A percentile compares a stretch with the other conserved stretches of the same genome.
Conservation (phyloP, 2,888 invertebrate genomes). For the Eudasyphora cyanicolor region DNA sequence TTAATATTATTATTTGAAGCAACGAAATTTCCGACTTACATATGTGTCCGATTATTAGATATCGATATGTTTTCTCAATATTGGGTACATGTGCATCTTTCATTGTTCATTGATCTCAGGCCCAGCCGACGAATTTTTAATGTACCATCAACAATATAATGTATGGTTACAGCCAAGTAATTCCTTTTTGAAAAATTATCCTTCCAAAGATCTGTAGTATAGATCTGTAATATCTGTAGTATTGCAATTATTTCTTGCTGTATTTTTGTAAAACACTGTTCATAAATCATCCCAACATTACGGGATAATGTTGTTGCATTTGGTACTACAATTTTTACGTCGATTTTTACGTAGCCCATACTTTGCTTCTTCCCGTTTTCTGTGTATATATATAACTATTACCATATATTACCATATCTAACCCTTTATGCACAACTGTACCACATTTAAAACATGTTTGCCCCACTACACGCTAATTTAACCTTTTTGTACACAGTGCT, state of each 20-base stretch:
- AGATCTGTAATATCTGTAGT: background rate
- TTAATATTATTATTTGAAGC: too few species aligned
- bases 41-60: background rate
- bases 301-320: background rate
- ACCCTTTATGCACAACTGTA: too few species aligned
- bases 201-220: slow-evolving; percentile 24
- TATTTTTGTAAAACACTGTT: background rate
- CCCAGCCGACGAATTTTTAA: background rate
- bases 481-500: too few species aligned
- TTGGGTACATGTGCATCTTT: background rate
- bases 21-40: too few species aligned
- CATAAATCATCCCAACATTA: background rate
- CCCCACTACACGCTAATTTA: too few species aligned
- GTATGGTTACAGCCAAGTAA: slow-evolving; percentile 14
- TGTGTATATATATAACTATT: too few species aligned
- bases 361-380: background rate
- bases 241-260: background rate
- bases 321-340: background rate
- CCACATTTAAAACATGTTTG: too few species aligned
- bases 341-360: background rate
- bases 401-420: too few species aligned
- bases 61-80: background rate
- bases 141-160: background rate
- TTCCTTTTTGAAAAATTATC: slow-evolving; percentile 28
- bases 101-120: background rate